phyloP scores from a whole-genome alignment of 2,797 vertebrate genomes.

The Cercopithecus hamlyni region DNA sequence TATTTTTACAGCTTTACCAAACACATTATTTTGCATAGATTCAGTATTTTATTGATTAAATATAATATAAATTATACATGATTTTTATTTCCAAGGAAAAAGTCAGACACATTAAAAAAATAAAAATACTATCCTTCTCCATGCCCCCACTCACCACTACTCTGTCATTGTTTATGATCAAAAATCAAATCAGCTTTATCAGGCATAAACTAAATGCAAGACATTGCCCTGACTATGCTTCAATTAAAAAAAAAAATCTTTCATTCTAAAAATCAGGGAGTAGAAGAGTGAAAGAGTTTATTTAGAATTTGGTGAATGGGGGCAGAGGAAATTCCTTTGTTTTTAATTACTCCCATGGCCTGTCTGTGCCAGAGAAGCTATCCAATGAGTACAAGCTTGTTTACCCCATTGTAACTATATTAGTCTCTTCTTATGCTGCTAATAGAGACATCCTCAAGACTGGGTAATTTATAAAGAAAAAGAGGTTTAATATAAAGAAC shows the following conservation, averaged over 20 bases:
- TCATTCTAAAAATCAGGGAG: neutral
- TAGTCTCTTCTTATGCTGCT: neutral
- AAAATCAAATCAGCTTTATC: neutral
- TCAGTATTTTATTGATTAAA: conserved; percentile 45
- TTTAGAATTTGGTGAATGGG: neutral
- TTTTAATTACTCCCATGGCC: neutral
- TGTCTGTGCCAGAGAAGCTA: neutral
- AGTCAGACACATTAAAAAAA: neutral
- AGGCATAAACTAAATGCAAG: neutral
- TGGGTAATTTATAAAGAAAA: neutral
- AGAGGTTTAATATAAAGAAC: neutral
- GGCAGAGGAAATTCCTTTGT: neutral
- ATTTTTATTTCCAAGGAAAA: neutral
- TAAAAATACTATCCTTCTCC: neutral
- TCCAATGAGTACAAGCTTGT: neutral
- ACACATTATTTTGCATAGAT: neutral
- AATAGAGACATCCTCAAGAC: neutral
- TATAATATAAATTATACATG: neutral
- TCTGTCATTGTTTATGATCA: neutral
- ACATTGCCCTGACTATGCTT: neutral
- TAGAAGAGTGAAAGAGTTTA: neutral
- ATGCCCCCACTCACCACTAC: neutral
- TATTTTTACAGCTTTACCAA: neutral
- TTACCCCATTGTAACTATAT: neutral
- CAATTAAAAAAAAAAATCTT: neutral